Conservation (phyloP, 2,888 invertebrate species). For the Zeuzera pyrina region DNA sequence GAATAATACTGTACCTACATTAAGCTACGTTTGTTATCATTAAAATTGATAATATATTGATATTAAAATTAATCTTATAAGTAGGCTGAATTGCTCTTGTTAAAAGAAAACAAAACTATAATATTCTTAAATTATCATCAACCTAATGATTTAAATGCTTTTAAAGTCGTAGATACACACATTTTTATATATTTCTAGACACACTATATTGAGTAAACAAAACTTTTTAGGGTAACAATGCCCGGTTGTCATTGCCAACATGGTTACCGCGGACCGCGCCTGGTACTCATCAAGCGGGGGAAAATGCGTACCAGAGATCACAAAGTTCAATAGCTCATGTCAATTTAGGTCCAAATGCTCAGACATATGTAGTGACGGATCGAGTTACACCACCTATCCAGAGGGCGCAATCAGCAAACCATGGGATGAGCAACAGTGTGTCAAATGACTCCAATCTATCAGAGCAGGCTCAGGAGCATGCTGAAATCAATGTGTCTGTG, state of each 20-base stretch:
- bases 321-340: slow-evolving; percentile 61
- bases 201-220: too few species aligned
- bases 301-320: slow-evolving; percentile 40
- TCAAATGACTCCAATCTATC: slow-evolving; percentile 49
- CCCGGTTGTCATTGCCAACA: slow-evolving; percentile 53
- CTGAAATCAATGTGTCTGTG: slow-evolving; percentile 54
- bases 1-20: neutral
- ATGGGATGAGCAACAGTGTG: slow-evolving; percentile 36
- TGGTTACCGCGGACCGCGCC: slow-evolving; percentile 58
- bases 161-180: too few species aligned
- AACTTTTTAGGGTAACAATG: slow-evolving; percentile 60
- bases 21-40: too few species aligned
- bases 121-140: too few species aligned
- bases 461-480: slow-evolving; percentile 36
- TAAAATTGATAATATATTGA: too few species aligned
- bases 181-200: neutral
- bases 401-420: slow-evolving; percentile 30
- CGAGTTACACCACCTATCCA: slow-evolving; percentile 31
- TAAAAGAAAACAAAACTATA: too few species aligned
- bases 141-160: too few species aligned
- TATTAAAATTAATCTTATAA: too few species aligned
- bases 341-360: slow-evolving; percentile 37
- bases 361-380: slow-evolving; percentile 51
- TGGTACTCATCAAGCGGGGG: slow-evolving; percentile 42
- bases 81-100: too few species aligned